Conservation (phyloP, 1,140 invertebrate genomes). For the Pseudomyrmex flavicornis region DNA sequence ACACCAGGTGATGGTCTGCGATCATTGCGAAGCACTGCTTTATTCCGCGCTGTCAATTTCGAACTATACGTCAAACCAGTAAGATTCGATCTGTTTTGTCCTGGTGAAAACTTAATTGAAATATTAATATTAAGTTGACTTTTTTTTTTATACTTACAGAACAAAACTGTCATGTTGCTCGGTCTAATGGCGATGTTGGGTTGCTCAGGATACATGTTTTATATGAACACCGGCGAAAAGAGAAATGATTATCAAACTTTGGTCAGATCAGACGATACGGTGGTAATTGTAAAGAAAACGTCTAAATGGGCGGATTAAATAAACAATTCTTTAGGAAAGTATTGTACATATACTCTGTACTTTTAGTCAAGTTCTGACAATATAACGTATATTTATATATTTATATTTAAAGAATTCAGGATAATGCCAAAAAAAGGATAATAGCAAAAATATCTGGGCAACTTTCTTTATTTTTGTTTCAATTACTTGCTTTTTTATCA, state of each 20-base stretch:
- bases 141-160: conserved; percentile 86
- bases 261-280: conserved; percentile 90
- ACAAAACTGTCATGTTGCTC: conserved; percentile 91
- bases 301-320: conserved; percentile 90
- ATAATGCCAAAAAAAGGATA: neutral
- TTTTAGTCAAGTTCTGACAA: neutral
- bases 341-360: neutral
- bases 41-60: conserved; percentile 92
- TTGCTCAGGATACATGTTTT: conserved; percentile 90
- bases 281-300: conserved; percentile 90
- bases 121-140: neutral
- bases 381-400: conserved; percentile 6
- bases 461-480: neutral
- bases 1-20: conserved; percentile 91
- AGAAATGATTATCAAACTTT: conserved; percentile 91
- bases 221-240: conserved; percentile 92
- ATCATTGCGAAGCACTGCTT: conserved; percentile 88
- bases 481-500: neutral
- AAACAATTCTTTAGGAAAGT: neutral
- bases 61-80: conserved; percentile 94
- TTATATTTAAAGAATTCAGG: neutral
- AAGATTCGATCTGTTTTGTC: conserved; percentile 74
- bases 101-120: neutral
- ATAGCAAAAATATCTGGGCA: neutral
- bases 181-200: conserved; percentile 88